Evolutionary conservation across 2,888 invertebrate species (phyloP), one percentile per base, ranked within the genome.

Genomic region (Prionchulus punctatus): DNA sequence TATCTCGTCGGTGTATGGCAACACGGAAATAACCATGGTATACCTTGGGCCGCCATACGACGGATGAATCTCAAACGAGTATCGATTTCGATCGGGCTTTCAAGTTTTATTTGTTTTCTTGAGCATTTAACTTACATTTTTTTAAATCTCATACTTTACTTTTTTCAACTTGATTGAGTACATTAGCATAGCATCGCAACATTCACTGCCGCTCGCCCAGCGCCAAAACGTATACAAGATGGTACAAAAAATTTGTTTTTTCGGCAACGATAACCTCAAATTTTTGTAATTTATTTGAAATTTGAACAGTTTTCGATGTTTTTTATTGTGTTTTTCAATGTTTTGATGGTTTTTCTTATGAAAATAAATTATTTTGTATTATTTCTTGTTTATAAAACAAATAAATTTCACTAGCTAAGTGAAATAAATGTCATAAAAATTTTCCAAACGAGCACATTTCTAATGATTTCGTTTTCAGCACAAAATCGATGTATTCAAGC

Each of bases 21-120:
- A 98, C 72, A 96, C 94, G 51, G 94, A 98, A 79, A 91, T 98
- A 43, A 91, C 94, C 42, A 94, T 98, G 92, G 89, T 94, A 47
- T 98, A 98, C 74, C 77, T 92, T 66, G 96, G 96, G 62, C 83
- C 85, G 61, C 94, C 96, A n/a, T 74, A 90, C 69, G 91, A 92
- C 80, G 92, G 92, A 50, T 55, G 21, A 49, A n/a, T n/a, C n/a
- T n/a, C n/a, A n/a, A 7, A 36, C 7, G 36, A 12, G 7, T 36
- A 18, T 36, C 36, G 12, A 36, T 36, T 18, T 36, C 12, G 12
- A 18, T 18, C 36, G 36, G 18, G 18, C 7, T 12, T 36, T 36
- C 18, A 7, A 7, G 18, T 36, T 7, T 36, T 36, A 36, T 36
- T 36, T 36, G 36, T 12, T 36, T 7, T 36, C n/a, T n/a, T n/a